Evolutionary conservation across 2,113 vertebrate genomes (phyloP).

Genomic region (Oophaga pumilio): DNA sequence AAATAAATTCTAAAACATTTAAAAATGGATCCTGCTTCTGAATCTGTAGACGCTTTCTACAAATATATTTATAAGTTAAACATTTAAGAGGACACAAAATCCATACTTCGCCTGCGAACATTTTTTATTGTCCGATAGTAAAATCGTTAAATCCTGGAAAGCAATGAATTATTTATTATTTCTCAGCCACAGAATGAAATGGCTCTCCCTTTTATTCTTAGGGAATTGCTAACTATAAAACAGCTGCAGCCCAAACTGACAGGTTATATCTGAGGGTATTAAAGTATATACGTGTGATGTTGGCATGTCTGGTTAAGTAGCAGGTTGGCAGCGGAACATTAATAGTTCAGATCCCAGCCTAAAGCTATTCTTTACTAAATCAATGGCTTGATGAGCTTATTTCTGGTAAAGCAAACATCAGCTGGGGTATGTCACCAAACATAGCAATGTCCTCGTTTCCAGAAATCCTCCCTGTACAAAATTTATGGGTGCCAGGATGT

Average conservation of each 20-base stretch:
- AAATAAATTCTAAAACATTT: too few relatives aligned
- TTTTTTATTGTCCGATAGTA: background rate
- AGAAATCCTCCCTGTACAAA: slow-evolving; percentile 37
- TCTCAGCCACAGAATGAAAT: background rate
- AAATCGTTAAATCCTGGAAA: background rate
- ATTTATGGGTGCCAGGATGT: slow-evolving; percentile 2
- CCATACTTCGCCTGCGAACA: background rate
- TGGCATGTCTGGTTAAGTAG: slow-evolving; percentile 38
- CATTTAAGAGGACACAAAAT: too few relatives aligned
- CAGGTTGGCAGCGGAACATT: slow-evolving; percentile 42
- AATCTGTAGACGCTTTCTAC: too few relatives aligned
- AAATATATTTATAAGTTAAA: too few relatives aligned
- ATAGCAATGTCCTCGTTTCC: slow-evolving; percentile 37
- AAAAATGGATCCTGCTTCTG: too few relatives aligned
- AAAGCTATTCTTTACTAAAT: slow-evolving; percentile 45
- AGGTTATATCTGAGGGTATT: background rate
- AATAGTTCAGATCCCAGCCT: slow-evolving; percentile 32
- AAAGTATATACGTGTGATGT: slow-evolving; percentile 23
- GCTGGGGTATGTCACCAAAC: slow-evolving; percentile 37
- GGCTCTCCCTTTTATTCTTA: background rate
- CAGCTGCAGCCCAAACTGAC: slow-evolving; percentile 25
- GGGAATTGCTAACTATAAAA: background rate
- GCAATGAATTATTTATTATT: background rate
- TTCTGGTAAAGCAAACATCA: slow-evolving; percentile 19
- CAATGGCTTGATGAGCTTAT: slow-evolving; percentile 41